Evolutionary conservation across 2,797 vertebrate genomes (phyloP).

Genomic region (Clarias pachynema): DNA sequence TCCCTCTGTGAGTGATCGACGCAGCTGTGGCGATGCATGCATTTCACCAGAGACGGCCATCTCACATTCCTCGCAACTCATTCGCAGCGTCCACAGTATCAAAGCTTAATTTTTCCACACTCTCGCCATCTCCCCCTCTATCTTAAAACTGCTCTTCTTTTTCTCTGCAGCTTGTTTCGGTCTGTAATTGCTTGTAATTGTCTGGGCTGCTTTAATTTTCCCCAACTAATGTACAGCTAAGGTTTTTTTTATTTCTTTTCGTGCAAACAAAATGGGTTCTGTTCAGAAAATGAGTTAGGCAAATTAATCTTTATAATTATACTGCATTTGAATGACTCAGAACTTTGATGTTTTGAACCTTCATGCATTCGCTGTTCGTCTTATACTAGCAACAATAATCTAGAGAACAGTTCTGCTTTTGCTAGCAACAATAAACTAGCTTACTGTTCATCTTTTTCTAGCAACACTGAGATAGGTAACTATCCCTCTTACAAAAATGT

Average conservation of each 20-base stretch:
- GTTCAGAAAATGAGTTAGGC: not conserved
- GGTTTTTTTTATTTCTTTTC: not conserved
- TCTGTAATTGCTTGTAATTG: slow-evolving; percentile 35
- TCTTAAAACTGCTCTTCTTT: slow-evolving; percentile 27
- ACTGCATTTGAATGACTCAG: not conserved
- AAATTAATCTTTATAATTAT: not conserved
- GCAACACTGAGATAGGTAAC: too few species aligned
- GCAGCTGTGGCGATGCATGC: slow-evolving; percentile 37
- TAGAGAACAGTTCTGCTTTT: not conserved
- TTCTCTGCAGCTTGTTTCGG: slow-evolving; percentile 62
- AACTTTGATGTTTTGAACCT: not conserved
- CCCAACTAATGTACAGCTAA: slow-evolving; percentile 25
- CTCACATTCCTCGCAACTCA: slow-evolving; percentile 53
- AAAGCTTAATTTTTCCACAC: slow-evolving; percentile 30
- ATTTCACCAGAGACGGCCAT: slow-evolving; percentile 43
- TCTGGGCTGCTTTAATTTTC: slow-evolving; percentile 57
- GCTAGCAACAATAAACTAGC: too few species aligned
- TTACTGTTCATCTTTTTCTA: too few species aligned
- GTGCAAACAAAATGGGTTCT: not conserved
- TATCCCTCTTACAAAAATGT: too few species aligned
- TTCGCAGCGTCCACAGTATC: slow-evolving; percentile 18
- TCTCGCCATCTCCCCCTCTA: slow-evolving; percentile 41
- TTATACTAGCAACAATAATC: not conserved
- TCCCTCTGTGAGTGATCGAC: slow-evolving; percentile 36
- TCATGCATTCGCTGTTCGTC: not conserved